Base-by-base conservation (phyloP, 2,797 vertebrate genomes). In the Xyrichtys novacula region DNA sequence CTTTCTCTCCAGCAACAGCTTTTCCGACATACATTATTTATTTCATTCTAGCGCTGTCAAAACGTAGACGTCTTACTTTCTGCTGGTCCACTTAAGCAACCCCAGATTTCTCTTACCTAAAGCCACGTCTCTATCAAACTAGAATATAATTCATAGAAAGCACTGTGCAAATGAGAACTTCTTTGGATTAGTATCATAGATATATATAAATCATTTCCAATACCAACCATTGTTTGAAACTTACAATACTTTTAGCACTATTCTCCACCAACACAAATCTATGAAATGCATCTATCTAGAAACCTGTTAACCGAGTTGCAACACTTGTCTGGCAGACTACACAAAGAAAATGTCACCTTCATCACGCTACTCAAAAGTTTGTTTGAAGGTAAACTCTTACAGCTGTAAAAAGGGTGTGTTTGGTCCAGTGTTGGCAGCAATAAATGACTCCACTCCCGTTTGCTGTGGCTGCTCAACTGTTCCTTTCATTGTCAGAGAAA, bases 141-240 rank as follows among this genome's bases (percentile, higher is more conserved):
- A 69, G 65, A 62, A 67, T 68, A 64, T 53, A 73, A 12, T 31
- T 39, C 63, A 65, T 69, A 73, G 40, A 75, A 63, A 78, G 58
- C 73, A 70, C 71, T 83, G 81, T 87, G 88, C 86, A 89, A 85
- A 84, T 40, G 25, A 85, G 59, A 85, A 70, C 59, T 83, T 91
- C 90, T 93, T 92, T 92, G 91, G 91, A 88, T 93, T 88, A 93
- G 85, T 89, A 82, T 44, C 43, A 46, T 23, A n/a, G n/a, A n/a
- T n/a, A n/a, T n/a, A n/a, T n/a, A 46, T 23, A 14, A 23, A 43
- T 78, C 36, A 52, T 55, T 61, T 81, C 77, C 66, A 83, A 81
- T 61, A 83, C 71, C 58, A 74, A 69, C 75, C n/a, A 19, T 68
- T 71, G 43, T 61, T 56, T 71, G 81, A 77, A 80, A 77, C 62